A percentile compares a stretch with the other conserved stretches of the same genome.
Conservation (phyloP, 2,797 vertebrate genomes). For the Chloroceryle amazona region DNA sequence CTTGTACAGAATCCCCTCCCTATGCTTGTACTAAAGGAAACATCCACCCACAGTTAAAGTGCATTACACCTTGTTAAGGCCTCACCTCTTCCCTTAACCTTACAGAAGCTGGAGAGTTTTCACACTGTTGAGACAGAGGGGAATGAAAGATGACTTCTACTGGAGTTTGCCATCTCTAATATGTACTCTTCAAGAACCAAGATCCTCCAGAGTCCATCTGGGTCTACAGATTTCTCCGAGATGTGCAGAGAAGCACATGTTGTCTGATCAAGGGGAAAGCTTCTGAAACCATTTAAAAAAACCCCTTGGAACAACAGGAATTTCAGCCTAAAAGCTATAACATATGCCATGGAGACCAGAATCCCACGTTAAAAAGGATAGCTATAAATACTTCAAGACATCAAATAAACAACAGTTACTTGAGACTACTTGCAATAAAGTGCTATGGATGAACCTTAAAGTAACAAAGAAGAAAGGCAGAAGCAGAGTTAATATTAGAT, state of each 20-base stretch:
- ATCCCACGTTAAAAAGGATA: background rate
- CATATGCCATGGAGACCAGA: background rate
- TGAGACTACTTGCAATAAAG: background rate
- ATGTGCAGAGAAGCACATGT: background rate
- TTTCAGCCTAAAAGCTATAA: background rate
- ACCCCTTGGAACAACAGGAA: background rate
- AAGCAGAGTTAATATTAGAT: background rate
- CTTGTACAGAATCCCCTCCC: background rate
- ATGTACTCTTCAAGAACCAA: background rate
- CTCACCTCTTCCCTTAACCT: constrained; percentile 58
- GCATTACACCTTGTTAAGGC: background rate
- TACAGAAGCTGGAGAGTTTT: background rate
- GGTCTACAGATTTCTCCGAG: background rate
- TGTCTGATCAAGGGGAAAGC: background rate
- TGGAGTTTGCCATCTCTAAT: background rate
- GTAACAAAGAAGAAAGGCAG: background rate
- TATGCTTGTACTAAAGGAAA: constrained; percentile 27
- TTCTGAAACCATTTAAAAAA: background rate
- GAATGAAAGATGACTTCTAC: background rate
- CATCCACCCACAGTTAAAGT: constrained; percentile 18
- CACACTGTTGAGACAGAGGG: background rate
- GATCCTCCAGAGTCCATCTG: background rate
- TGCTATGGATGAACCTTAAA: background rate
- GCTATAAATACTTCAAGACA: background rate
- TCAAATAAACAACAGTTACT: background rate